Base-by-base conservation (phyloP, 1,140 invertebrate genomes). In the Ceratosolen solmsi region DNA sequence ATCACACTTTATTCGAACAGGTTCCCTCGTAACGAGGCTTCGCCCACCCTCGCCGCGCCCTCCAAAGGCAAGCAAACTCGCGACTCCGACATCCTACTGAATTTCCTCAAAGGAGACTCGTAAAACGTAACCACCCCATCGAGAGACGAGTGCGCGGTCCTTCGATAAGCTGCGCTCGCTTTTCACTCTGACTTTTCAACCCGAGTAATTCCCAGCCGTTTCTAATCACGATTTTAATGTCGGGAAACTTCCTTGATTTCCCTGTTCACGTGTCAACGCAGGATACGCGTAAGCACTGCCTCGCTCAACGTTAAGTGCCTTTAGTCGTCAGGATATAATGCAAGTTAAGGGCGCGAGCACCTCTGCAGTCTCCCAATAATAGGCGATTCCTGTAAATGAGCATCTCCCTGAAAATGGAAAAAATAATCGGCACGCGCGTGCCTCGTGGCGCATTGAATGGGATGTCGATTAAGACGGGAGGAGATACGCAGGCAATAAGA, bases 1-100 rank as follows among this genome's bases (percentile, higher is more conserved):
- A 91, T 91, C 90, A 90, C 88, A 90, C 89, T 90, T 91, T 90
- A 90, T 91, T 91, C 87, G 89, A 91, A 91, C 89, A 88, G 88
- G 88, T 87, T 85, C 87, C 89, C 86, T 85, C 86, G 86, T 89
- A 91, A 90, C 88, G 88, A 90, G 88, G 20, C 87, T 38, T 20
- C 71, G 33, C 72, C 25, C 46, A 83, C 85, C 76, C 73, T 15
- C 63, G 17, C 7, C 70, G 15, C n/a, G 36, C 22, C 27, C 7
- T 22, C 56, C 63, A 22, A n/a, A 49, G 17, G 22, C 33, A 22
- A 25, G 27, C 65, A 3, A 2, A 4, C 30, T 25, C 65, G n/a
- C 30, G 46, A 22, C 73, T 7, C 33, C 51, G 38, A 20, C 60
- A 30, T 82, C 51, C 80, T 82, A 33, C 30, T 46, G 73, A 80